Evolutionary conservation across 2,888 invertebrate genomes (phyloP), one percentile per base, ranked within the genome.

Genomic region (Teinopalpus imperialis): DNA sequence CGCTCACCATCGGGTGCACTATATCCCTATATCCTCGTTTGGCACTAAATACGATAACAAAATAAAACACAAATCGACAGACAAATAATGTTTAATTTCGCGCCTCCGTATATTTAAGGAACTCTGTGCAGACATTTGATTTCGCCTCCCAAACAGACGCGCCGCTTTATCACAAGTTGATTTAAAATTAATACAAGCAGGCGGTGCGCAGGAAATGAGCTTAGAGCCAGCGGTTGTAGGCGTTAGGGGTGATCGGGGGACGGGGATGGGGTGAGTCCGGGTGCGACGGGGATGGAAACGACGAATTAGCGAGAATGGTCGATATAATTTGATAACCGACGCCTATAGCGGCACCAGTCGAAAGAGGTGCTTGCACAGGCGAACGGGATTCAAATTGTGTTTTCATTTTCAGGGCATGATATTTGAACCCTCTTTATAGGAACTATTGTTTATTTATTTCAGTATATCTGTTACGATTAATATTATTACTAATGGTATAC

Each of bases 121-220:
- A 18, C 31, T 8, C 16, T 14, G 23, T 8, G 9, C 29, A 36
- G 41, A 37, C 26, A 27, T 45, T 44, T 39, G 27, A 39, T 35
- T 35, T 43, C 14, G 18, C 16, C 29, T 34, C 18, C 14, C n/a
- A n/a, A 26, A 34, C 32, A 40, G 23, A 23, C 34, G 26, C 49
- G 56, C 48, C 70, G 80, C 79, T 81, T 86, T 89, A 90, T 90
- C 90, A 90, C 81, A 81, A 83, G 86, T 90, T 92, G 91, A 91
- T 92, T 92, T 92, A 91, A 92, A 92, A 92, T 92, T 92, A 92
- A 92, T 91, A 91, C 91, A 90, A 89, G 89, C 91, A 91, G 91
- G 90, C 91, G 91, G 91, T 89, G 85, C 88, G 79, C 90, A 73
- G 92, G 92, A 92, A 92, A 92, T 92, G 91, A 91, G 91, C 90